These are phyloP conservation scores for Ornithoptera alexandrae DNA, from an alignment of 2,888 invertebrate species.

Conservation along the genomic window DNA sequence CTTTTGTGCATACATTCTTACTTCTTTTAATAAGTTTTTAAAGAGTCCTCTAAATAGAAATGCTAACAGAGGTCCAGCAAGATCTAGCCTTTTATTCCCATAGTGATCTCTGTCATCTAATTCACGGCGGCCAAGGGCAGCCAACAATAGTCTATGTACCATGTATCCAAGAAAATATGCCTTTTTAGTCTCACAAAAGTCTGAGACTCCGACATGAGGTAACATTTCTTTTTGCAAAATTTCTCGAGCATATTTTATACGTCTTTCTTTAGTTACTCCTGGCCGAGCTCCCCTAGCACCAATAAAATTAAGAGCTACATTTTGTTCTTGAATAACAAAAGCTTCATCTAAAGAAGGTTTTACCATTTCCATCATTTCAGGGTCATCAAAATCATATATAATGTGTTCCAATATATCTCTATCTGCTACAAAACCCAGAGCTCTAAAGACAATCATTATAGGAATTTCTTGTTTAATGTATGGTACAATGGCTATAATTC, in stretches of 20 bases:
- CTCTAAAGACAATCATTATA: slow-evolving; percentile 99
- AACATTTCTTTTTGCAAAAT: slow-evolving; percentile 99
- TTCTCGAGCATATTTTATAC: slow-evolving; percentile 99
- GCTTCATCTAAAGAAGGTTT: slow-evolving; percentile 99
- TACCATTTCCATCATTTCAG: slow-evolving; percentile 99
- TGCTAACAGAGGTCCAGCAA: slow-evolving; percentile 97
- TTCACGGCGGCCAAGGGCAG: slow-evolving; percentile 96
- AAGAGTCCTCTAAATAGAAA: slow-evolving; percentile 98
- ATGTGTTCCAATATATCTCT: slow-evolving; percentile 99
- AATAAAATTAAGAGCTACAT: slow-evolving; percentile 98
- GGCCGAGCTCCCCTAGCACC: slow-evolving; percentile 98
- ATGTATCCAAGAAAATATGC: slow-evolving; percentile 99
- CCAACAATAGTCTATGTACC: slow-evolving; percentile 97
- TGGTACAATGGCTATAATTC: slow-evolving; percentile 98
- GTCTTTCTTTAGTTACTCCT: slow-evolving; percentile 98
- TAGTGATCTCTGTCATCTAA: slow-evolving; percentile 99
- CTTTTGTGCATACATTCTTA: slow-evolving; percentile 98
- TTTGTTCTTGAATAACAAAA: slow-evolving; percentile 99
- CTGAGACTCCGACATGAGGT: slow-evolving; percentile 99
- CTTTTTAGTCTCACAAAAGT: slow-evolving; percentile 99
- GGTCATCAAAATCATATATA: slow-evolving; percentile 99
- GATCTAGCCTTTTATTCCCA: slow-evolving; percentile 98
- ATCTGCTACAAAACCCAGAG: slow-evolving; percentile 99
- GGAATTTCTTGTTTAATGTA: slow-evolving; percentile 99
- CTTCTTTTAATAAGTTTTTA: slow-evolving; percentile 97